Conservation (phyloP, 2,888 invertebrate species). For the Dynastes grantii region DNA sequence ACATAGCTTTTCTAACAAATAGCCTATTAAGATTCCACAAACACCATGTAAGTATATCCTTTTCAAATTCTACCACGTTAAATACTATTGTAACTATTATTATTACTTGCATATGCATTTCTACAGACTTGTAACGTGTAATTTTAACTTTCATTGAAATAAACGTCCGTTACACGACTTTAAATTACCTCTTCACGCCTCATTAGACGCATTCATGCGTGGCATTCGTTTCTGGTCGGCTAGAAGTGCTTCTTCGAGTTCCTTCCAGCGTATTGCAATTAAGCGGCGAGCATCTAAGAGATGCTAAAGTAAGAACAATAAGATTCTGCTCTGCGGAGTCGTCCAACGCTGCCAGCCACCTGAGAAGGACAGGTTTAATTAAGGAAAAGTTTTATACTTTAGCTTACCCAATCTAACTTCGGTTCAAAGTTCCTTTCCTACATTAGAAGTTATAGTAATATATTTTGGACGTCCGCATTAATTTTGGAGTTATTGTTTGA, state of each 20-base stretch:
- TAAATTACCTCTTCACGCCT: constrained; percentile 25
- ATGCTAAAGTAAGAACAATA: no score
- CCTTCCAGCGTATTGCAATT: background rate
- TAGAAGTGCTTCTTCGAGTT: constrained; percentile 8
- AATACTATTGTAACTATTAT: background rate
- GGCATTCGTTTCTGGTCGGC: background rate
- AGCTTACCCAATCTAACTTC: no score
- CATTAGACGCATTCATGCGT: constrained; percentile 26
- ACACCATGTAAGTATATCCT: background rate
- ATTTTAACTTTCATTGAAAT: constrained; percentile 27
- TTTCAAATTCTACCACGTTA: background rate
- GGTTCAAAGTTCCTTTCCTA: no score
- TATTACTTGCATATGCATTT: background rate
- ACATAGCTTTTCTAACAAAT: no score
- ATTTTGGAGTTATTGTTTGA: no score
- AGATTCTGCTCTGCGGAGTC: no score
- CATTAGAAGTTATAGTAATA: no score
- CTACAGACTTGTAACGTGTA: constrained; percentile 1
- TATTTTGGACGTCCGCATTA: no score
- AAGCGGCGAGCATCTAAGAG: background rate
- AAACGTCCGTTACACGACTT: background rate
- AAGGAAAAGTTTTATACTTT: no score
- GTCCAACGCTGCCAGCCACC: no score
- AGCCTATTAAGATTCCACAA: background rate
- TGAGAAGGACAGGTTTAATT: no score